These are phyloP conservation scores for Phlogophora meticulosa DNA, from an alignment of 2,888 invertebrate genomes.

Conservation along the genomic window DNA sequence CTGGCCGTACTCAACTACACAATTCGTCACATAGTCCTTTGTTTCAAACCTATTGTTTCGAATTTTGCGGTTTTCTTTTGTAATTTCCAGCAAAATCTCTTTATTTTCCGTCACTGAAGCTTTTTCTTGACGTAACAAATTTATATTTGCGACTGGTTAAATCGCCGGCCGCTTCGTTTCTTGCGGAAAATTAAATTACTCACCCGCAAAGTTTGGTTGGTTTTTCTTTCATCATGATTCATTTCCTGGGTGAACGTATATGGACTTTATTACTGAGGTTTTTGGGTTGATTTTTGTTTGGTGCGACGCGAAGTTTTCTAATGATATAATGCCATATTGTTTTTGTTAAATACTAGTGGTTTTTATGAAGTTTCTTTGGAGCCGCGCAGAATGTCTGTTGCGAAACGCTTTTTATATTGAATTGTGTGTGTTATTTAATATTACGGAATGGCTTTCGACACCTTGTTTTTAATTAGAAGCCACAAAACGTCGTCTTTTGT, in stretches of 20 bases:
- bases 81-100: constrained; percentile 77
- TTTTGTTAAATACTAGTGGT: constrained; percentile 71
- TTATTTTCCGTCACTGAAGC: constrained; percentile 75
- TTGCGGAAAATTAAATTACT: constrained; percentile 57
- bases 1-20: constrained; percentile 63
- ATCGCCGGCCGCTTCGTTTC: constrained; percentile 19
- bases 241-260: constrained; percentile 59
- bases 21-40: constrained; percentile 75
- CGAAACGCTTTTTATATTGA: constrained; percentile 46
- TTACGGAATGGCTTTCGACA: constrained; percentile 26
- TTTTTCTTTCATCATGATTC: constrained; percentile 69
- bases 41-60: constrained; percentile 79
- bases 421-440: constrained; percentile 33
- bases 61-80: constrained; percentile 81
- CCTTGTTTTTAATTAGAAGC: constrained; percentile 19
- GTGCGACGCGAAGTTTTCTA: constrained; percentile 47
- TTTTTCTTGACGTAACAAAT: constrained; percentile 70
- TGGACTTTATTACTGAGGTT: constrained; percentile 56
- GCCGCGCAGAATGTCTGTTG: constrained; percentile 58
- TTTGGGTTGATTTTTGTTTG: constrained; percentile 61
- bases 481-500: not conserved
- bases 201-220: constrained; percentile 59
- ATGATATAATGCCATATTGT: constrained; percentile 73
- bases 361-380: constrained; percentile 67
- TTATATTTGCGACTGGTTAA: constrained; percentile 60